Evolutionary conservation across 2,113 vertebrate species (phyloP).

Genomic region (Daboia siamensis): DNA sequence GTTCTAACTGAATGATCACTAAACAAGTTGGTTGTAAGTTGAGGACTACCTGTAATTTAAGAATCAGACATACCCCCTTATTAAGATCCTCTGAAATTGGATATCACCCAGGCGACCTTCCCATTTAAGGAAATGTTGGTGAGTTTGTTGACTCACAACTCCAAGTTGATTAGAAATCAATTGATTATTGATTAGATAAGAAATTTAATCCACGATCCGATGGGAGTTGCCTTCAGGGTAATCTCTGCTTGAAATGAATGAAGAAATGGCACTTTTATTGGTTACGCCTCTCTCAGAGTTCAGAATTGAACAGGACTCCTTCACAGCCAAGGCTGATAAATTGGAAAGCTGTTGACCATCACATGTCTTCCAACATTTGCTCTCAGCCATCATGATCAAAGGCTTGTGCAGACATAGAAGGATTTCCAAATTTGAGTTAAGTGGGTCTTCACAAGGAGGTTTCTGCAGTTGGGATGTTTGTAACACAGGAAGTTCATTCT

Average conservation of each 20-base stretch:
- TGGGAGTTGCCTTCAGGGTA: neutral
- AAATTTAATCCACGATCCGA: neutral
- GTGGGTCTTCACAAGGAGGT: no score
- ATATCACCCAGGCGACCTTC: neutral
- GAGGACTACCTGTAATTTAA: neutral
- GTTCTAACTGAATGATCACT: no score
- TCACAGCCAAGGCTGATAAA: fast-evolving
- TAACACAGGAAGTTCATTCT: slow-evolving; percentile 2
- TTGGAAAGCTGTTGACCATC: neutral
- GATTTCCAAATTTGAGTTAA: neutral
- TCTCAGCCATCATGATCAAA: neutral
- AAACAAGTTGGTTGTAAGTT: no score
- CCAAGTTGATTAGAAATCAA: neutral
- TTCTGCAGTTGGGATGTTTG: neutral
- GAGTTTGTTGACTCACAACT: neutral
- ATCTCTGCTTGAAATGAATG: neutral
- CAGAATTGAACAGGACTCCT: neutral
- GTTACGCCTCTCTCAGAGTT: neutral
- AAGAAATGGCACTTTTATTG: neutral
- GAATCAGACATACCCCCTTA: neutral
- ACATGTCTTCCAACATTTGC: neutral
- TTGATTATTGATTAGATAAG: neutral
- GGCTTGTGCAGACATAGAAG: neutral
- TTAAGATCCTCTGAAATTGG: neutral
- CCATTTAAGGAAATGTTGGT: neutral